Conservation (phyloP, 2,113 vertebrate species). For the Dromiciops gliroides region DNA sequence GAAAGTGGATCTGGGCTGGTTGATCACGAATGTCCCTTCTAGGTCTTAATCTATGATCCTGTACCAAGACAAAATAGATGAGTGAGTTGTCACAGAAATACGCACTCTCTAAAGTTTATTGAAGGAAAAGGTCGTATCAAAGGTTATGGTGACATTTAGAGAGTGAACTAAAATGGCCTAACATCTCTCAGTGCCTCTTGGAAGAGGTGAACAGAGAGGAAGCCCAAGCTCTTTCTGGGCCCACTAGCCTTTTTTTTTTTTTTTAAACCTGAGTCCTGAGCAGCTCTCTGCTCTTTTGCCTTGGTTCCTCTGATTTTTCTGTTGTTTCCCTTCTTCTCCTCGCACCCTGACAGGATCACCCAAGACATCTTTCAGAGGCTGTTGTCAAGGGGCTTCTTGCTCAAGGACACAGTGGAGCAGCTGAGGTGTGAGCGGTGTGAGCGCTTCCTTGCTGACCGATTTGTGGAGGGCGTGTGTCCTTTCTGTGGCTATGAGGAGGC, state of each 20-base stretch:
- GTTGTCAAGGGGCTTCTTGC: slow-evolving; percentile 85
- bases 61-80: not conserved
- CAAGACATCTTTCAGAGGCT: slow-evolving; percentile 95
- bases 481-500: slow-evolving; percentile 93
- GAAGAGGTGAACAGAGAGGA: not conserved
- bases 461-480: slow-evolving; percentile 96
- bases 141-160: not conserved
- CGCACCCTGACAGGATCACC: slow-evolving; percentile 86
- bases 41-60: not conserved
- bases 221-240: not conserved
- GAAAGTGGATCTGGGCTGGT: not conserved
- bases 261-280: not conserved
- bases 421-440: slow-evolving; percentile 90
- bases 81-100: not conserved
- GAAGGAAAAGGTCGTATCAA: slow-evolving; percentile 3
- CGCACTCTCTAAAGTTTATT: not conserved
- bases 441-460: slow-evolving; percentile 96
- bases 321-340: fast-evolving
- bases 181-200: not conserved
- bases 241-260: slow-evolving; percentile 10
- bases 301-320: not conserved
- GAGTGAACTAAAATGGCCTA: not conserved
- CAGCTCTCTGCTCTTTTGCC: not conserved
- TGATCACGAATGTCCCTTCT: too few species aligned
- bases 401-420: slow-evolving; percentile 92